Conservation (phyloP, 2,888 invertebrate genomes). For the Homarus gammarus region DNA sequence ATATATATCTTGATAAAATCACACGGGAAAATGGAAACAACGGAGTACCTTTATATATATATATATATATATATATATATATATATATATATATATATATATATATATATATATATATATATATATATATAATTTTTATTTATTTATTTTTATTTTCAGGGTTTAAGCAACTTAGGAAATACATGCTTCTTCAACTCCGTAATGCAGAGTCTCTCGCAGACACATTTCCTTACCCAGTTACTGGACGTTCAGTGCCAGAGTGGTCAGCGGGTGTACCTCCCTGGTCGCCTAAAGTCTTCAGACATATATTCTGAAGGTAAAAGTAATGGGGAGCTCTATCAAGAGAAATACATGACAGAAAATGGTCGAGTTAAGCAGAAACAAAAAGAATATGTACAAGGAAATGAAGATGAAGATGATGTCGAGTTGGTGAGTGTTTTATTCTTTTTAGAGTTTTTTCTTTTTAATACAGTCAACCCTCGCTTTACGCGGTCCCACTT, state of each 20-base stretch:
- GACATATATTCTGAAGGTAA: background rate
- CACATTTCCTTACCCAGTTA: slow-evolving; percentile 76
- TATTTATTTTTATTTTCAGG: slow-evolving; percentile 82
- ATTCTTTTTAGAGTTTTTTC: too few relatives aligned
- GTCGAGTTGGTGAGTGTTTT: slow-evolving; percentile 62
- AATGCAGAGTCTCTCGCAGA: slow-evolving; percentile 92
- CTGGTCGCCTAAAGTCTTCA: slow-evolving; percentile 46
- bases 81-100: too few relatives aligned
- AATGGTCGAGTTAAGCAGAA: slow-evolving; percentile 42
- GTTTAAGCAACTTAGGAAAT: slow-evolving; percentile 94
- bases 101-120: too few relatives aligned
- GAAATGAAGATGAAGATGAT: slow-evolving; percentile 65
- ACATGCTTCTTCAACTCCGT: slow-evolving; percentile 99
- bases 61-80: too few relatives aligned
- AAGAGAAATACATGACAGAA: slow-evolving; percentile 15
- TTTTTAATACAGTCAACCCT: too few relatives aligned
- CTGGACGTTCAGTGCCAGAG: slow-evolving; percentile 76
- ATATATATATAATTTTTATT: background rate
- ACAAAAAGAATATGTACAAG: slow-evolving; percentile 13
- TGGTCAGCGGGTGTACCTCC: slow-evolving; percentile 69
- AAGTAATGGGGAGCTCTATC: slow-evolving; percentile 31
- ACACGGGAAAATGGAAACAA: too few relatives aligned
- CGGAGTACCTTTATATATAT: too few relatives aligned
- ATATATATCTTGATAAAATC: too few relatives aligned
- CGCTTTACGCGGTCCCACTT: too few relatives aligned